Base-by-base conservation (phyloP, 2,113 vertebrate genomes). In the Steatornis caripensis region DNA sequence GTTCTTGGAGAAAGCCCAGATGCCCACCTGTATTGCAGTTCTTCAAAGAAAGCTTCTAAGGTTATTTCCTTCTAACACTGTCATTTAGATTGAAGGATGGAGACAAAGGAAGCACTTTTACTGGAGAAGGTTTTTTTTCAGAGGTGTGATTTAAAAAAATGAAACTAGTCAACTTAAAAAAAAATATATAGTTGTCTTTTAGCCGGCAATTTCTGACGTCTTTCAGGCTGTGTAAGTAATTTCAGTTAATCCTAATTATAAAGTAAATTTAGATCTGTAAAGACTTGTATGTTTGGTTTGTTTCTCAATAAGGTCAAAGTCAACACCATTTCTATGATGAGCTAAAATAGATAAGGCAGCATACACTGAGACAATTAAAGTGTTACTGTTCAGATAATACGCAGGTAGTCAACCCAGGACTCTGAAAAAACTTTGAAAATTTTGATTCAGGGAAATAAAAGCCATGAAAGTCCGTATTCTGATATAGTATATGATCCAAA, bases 171-270 rank as follows among this genome's bases (percentile, higher is more conserved):
- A 89, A 49, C 6, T 7, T 12, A 8, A 7, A 22, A 16, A 48
- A 41, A 37, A 48, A n/a, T n/a, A n/a, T n/a, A n/a, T n/a, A n/a
- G n/a, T n/a, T n/a, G n/a, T n/a, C n/a, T n/a, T n/a, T n/a, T 94
- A 71, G 24, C 36, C 80, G 49, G 26, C 32, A 84, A 37, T 69
- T 62, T 54, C 80, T 91, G 16, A 53, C 79, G 49, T 54, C 10
- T 86, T 65, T 53, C 39, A 76, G 64, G 11, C 26, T 54, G 3
- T 49, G 36, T 37, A 96, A 89, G 22, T 85, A 76, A 92, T 57
- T 93, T 91, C 55, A 74, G 22, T 60, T 90, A 88, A 97, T 77
- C 61, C 24, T 76, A 91, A 71, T 84, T 92, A 75, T 81, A 62
- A 69, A 62, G 43, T n/a, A 61, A 89, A 6, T 4, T 29, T 71